A percentile compares a stretch with the other conserved stretches of the same genome.
These are phyloP conservation scores for Haliclystus octoradiatus DNA, from an alignment of 30 jellyfish, hydroid and myxozoan genomes.

Conservation along the genomic window DNA sequence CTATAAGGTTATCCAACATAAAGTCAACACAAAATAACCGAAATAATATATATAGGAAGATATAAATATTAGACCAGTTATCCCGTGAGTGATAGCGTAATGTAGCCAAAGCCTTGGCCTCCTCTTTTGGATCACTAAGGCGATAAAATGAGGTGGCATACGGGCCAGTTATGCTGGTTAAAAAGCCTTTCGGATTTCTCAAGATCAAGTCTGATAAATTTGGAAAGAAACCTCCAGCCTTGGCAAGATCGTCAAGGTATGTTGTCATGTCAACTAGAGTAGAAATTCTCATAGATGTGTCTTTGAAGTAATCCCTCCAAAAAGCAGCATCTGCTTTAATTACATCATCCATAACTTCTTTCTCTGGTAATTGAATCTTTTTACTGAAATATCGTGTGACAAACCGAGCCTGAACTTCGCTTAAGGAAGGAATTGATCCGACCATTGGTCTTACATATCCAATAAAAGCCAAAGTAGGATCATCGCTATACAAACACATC, in stretches of 20 bases:
- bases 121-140: slow-evolving; percentile 51
- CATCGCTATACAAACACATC: slow-evolving; percentile 37
- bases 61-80: slow-evolving; percentile 28
- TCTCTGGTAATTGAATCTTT: slow-evolving; percentile 18
- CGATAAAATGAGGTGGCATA: slow-evolving; percentile 69
- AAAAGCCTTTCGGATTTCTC: slow-evolving; percentile 42
- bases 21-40: slow-evolving; percentile 63
- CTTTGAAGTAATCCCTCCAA: slow-evolving; percentile 62
- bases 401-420: slow-evolving; percentile 85
- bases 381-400: slow-evolving; percentile 63
- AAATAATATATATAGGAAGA: slow-evolving; percentile 32
- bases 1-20: slow-evolving; percentile 61
- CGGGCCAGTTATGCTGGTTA: slow-evolving; percentile 74
- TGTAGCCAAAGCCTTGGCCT: slow-evolving; percentile 38
- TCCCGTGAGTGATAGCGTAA: slow-evolving; percentile 38
- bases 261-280: slow-evolving; percentile 77
- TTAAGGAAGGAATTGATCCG: slow-evolving; percentile 84
- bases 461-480: slow-evolving; percentile 57
- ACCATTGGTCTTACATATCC: slow-evolving; percentile 82
- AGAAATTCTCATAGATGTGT: slow-evolving; percentile 52
- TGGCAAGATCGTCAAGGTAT: slow-evolving; percentile 72
- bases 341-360: slow-evolving; percentile 10
- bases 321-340: slow-evolving; percentile 30
- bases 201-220: slow-evolving; percentile 66
- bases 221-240: slow-evolving; percentile 52